phyloP scores from a whole-genome alignment of 1,140 invertebrate species.

The Cydia amplana region DNA sequence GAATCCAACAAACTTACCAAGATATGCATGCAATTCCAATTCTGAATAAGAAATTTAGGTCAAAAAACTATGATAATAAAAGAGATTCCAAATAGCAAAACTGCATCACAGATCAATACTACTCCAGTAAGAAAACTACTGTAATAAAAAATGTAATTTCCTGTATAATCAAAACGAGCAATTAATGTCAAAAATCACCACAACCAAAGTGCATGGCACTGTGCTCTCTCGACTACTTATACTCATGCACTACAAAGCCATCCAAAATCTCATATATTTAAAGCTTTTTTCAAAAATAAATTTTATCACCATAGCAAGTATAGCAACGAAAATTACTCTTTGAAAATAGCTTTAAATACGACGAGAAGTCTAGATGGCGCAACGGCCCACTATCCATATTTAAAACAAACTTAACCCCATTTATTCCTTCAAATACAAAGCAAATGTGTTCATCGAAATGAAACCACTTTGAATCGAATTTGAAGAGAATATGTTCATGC shows the following conservation, averaged over 20 bases:
- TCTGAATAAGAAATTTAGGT: conserved; percentile 29
- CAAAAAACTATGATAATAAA: conserved; percentile 64
- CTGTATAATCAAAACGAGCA: not conserved
- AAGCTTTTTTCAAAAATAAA: not conserved
- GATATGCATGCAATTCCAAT: conserved; percentile 61
- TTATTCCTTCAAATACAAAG: not conserved
- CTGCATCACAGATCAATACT: conserved; percentile 69
- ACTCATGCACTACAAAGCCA: conserved; percentile 68
- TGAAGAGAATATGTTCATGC: conserved; percentile 32
- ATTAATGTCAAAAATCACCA: conserved; percentile 62
- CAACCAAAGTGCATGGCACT: conserved; percentile 71
- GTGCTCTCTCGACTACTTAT: conserved; percentile 68
- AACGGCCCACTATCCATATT: not conserved
- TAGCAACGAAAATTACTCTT: not conserved
- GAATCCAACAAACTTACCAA: conserved; percentile 57
- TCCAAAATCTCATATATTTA: conserved; percentile 32
- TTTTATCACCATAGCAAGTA: conserved; percentile 2
- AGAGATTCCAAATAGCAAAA: conserved; percentile 66
- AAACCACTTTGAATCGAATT: not conserved
- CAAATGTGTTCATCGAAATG: not conserved
- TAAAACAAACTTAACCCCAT: not conserved
- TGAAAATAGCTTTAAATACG: not conserved
- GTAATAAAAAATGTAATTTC: conserved; percentile 42
- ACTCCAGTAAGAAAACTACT: conserved; percentile 58
- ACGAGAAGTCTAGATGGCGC: not conserved